Conservation (phyloP, 2,888 invertebrate species). For the Lissonota sp. region DNA sequence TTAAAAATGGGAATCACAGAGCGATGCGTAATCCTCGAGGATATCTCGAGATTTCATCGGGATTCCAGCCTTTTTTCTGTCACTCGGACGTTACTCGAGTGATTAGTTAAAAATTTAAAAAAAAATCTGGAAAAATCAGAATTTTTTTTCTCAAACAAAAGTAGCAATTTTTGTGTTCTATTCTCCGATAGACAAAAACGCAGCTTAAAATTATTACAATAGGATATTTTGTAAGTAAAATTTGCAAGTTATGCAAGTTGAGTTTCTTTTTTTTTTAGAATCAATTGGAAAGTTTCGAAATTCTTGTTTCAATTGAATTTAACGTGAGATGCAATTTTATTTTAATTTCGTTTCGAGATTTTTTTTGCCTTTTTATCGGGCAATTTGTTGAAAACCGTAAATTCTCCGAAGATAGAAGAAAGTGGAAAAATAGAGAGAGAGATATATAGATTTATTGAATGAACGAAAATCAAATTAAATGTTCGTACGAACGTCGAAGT, state of each 20-base stretch:
- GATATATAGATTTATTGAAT: slow-evolving; percentile 15
- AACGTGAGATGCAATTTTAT: background rate
- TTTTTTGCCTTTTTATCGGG: background rate
- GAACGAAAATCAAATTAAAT: slow-evolving; percentile 31
- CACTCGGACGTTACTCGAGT: slow-evolving; percentile 9
- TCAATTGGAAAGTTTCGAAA: too few species aligned
- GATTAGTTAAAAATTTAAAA: background rate
- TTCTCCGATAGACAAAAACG: background rate
- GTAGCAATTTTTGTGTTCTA: background rate
- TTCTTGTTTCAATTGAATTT: background rate
- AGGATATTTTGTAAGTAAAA: background rate
- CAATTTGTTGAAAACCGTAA: background rate
- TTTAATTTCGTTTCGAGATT: background rate
- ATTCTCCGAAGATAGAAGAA: background rate
- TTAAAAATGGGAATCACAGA: background rate
- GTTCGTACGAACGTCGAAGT: slow-evolving; percentile 45
- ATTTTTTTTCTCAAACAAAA: background rate
- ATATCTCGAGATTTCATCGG: background rate
- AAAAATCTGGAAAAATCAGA: background rate
- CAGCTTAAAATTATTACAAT: too few species aligned
- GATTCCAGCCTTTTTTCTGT: background rate
- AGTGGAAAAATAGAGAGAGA: slow-evolving; percentile 12
- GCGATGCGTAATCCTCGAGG: background rate
- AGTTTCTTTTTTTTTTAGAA: background rate
- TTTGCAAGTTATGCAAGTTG: background rate